A percentile compares a stretch with the other conserved stretches of the same genome.
phyloP scores from a whole-genome alignment of 2,113 vertebrate species.

The Silurus glanis region DNA sequence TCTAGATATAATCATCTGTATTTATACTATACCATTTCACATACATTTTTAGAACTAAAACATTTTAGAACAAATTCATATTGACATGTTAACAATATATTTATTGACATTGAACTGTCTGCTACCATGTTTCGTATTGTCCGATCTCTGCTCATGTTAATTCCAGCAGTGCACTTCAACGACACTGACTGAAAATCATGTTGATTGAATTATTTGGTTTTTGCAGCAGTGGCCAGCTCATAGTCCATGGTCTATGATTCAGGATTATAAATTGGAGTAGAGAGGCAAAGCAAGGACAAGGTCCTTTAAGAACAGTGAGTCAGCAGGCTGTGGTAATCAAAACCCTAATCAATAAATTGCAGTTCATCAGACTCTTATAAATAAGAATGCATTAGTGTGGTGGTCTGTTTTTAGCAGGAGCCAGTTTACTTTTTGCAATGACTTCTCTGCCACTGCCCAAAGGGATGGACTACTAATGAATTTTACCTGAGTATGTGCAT shows the following conservation, averaged over 20 bases:
- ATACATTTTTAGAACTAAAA: no score
- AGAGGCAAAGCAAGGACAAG: background rate
- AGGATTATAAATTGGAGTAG: background rate
- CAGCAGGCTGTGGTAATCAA: background rate
- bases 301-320: background rate
- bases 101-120: no score
- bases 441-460: background rate
- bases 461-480: slow-evolving; percentile 21
- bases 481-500: slow-evolving; percentile 30
- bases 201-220: background rate
- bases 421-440: background rate
- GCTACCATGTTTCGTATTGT: no score
- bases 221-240: background rate
- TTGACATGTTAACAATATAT: no score
- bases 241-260: background rate
- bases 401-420: background rate
- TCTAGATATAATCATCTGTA: no score
- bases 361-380: background rate
- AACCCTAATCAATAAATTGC: background rate
- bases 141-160: no score
- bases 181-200: background rate
- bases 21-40: no score
- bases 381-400: background rate
- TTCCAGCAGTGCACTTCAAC: no score
- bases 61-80: no score